Evolutionary conservation across 1,140 invertebrate genomes (phyloP).

Genomic region (Wiebesia pumilae): DNA sequence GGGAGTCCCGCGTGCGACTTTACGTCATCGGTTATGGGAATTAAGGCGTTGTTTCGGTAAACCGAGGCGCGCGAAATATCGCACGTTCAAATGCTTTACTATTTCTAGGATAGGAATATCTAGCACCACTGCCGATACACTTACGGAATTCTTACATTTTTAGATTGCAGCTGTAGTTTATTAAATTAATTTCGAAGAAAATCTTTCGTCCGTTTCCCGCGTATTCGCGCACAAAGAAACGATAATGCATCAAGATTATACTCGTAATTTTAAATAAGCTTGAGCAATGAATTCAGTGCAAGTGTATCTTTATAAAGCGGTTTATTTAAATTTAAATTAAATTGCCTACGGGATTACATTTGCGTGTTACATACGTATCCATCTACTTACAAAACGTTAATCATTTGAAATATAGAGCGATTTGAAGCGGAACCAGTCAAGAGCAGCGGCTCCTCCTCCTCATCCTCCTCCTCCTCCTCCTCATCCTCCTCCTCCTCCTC

Average conservation of each 20-base stretch:
- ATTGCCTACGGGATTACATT: background rate
- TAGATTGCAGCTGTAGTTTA: too few relatives aligned
- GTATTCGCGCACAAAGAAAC: background rate
- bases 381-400: background rate
- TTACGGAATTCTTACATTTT: too few relatives aligned
- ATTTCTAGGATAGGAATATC: too few relatives aligned
- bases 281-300: background rate
- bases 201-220: background rate
- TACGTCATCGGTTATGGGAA: background rate
- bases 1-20: too few relatives aligned
- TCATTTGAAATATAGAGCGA: background rate
- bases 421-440: background rate
- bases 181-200: background rate
- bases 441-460: too few relatives aligned
- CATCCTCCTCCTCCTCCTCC: background rate
- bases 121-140: too few relatives aligned
- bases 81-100: too few relatives aligned
- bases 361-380: constrained; percentile 16
- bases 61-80: background rate
- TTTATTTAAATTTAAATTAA: constrained; percentile 20
- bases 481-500: background rate
- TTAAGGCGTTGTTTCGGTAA: background rate
- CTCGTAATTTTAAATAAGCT: background rate
- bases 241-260: background rate
- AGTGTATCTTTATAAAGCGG: background rate